phyloP scores from a whole-genome alignment of 1,140 invertebrate species.

The Drosophila tani region DNA sequence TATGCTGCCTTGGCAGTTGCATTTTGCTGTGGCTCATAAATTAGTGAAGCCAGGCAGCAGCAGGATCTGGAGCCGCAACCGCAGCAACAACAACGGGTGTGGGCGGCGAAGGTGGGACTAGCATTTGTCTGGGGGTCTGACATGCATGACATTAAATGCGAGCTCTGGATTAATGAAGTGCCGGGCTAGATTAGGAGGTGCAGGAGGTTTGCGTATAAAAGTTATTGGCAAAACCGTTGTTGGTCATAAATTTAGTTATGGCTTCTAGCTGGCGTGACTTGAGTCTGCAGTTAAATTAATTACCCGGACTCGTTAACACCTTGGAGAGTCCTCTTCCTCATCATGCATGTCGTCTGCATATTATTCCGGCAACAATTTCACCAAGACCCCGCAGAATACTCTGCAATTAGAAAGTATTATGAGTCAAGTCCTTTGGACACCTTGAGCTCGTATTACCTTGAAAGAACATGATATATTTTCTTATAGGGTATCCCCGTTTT shows the following conservation, averaged over 20 bases:
- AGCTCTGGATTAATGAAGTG: constrained; percentile 79
- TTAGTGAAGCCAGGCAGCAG: constrained; percentile 49
- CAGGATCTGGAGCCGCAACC: neutral
- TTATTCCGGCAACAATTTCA: constrained; percentile 45
- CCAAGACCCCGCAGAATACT: constrained; percentile 4
- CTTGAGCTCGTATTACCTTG: neutral
- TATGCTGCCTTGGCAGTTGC: constrained; percentile 78
- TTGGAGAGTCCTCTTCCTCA: constrained; percentile 16
- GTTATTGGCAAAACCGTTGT: constrained; percentile 82
- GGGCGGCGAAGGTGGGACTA: constrained; percentile 11
- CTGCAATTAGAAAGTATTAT: neutral
- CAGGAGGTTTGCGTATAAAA: constrained; percentile 52
- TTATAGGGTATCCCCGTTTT: constrained; percentile 21
- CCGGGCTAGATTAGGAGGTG: constrained; percentile 68
- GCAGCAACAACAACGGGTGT: neutral
- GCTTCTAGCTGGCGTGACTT: constrained; percentile 63
- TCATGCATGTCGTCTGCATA: constrained; percentile 60
- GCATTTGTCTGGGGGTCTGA: constrained; percentile 77
- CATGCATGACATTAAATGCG: constrained; percentile 80
- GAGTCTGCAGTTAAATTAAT: constrained; percentile 77
- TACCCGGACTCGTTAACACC: constrained; percentile 74
- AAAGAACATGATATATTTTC: neutral
- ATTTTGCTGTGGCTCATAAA: constrained; percentile 78
- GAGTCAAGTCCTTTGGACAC: neutral
- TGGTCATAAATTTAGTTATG: constrained; percentile 80